These are phyloP conservation scores for Paramisgurnus dabryanus DNA, from an alignment of 2,113 vertebrate species.

Conservation along the genomic window DNA sequence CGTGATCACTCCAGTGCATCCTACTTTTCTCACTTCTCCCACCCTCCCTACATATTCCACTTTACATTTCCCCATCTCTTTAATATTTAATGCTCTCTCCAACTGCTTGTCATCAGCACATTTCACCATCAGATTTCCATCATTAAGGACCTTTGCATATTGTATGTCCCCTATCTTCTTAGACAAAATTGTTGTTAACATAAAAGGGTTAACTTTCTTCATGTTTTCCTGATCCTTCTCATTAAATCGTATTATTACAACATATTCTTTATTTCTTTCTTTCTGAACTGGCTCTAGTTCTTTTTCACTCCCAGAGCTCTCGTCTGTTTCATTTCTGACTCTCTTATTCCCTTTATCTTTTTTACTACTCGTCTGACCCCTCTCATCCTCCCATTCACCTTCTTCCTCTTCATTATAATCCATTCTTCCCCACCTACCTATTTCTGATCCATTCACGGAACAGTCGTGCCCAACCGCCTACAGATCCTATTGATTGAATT, in stretches of 20 bases:
- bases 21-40: neutral
- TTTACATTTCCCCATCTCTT: neutral
- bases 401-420: neutral
- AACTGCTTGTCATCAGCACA: neutral
- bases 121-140: neutral
- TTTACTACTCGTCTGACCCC: neutral
- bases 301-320: neutral
- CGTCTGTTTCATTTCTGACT: neutral
- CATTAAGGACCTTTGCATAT: neutral
- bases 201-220: neutral
- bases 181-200: neutral
- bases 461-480: neutral
- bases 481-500: too few species aligned
- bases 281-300: neutral
- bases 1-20: neutral
- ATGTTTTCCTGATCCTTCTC: neutral
- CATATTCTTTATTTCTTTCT: neutral
- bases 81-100: neutral
- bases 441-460: neutral
- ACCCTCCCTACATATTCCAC: neutral
- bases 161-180: neutral
- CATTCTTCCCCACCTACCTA: neutral
- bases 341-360: neutral
- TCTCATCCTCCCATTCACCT: neutral
- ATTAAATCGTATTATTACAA: neutral